A percentile compares a stretch with the other conserved stretches of the same genome.
Conservation (phyloP, 1,140 invertebrate species). For the Drosophila setifemur region DNA sequence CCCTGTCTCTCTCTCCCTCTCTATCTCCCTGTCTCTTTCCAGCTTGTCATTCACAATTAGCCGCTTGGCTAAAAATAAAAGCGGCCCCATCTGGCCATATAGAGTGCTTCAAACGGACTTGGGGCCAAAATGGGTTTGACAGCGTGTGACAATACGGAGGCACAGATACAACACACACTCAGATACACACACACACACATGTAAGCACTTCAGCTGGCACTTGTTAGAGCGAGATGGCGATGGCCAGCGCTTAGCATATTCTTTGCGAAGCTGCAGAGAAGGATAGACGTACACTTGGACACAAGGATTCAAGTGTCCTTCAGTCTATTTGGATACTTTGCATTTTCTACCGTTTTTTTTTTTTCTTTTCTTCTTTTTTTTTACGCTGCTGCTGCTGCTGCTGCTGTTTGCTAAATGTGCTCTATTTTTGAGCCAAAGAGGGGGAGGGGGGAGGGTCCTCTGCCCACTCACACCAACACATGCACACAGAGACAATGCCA, state of each 20-base stretch:
- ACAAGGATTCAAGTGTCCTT: slow-evolving; percentile 74
- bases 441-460: neutral
- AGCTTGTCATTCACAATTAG: slow-evolving; percentile 74
- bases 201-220: slow-evolving; percentile 22
- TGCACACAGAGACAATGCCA: slow-evolving; percentile 58
- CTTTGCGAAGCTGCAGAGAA: slow-evolving; percentile 37
- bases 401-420: slow-evolving; percentile 66
- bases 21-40: slow-evolving; percentile 15
- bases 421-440: slow-evolving; percentile 66
- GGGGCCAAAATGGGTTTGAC: slow-evolving; percentile 64
- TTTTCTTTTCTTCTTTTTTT: slow-evolving; percentile 5
- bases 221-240: slow-evolving; percentile 14
- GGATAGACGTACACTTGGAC: slow-evolving; percentile 71
- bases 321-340: slow-evolving; percentile 80
- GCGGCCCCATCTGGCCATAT: slow-evolving; percentile 7
- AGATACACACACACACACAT: slow-evolving; percentile 20
- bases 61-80: slow-evolving; percentile 71
- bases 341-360: slow-evolving; percentile 60
- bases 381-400: slow-evolving; percentile 11
- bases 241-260: slow-evolving; percentile 57
- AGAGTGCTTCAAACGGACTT: slow-evolving; percentile 55
- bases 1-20: neutral
- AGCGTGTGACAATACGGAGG: slow-evolving; percentile 67
- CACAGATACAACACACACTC: neutral
- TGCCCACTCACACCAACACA: too few species aligned